A percentile compares a stretch with the other conserved stretches of the same genome.
Evolutionary conservation across 2,113 vertebrate species (phyloP).

Genomic region (Lipophrys pholis): DNA sequence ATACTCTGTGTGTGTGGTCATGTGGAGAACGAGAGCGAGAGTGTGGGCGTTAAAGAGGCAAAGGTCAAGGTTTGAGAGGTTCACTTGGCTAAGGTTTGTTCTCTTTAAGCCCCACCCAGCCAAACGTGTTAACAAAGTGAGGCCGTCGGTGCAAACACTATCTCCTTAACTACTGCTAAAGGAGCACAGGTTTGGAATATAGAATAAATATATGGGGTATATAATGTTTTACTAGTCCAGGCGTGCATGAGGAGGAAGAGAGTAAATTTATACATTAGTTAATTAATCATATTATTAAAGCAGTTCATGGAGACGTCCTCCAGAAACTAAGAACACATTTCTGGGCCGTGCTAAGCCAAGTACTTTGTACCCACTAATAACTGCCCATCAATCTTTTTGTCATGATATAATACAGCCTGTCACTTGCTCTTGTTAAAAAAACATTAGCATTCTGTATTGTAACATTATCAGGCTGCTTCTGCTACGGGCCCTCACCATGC

Average conservation of each 20-base stretch:
- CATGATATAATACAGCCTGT: slow-evolving; percentile 45
- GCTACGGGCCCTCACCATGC: slow-evolving; percentile 43
- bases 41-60: slow-evolving; percentile 58
- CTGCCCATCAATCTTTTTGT: slow-evolving; percentile 57
- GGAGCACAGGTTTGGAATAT: slow-evolving; percentile 9
- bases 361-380: slow-evolving; percentile 54
- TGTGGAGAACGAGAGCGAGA: slow-evolving; percentile 21
- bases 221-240: slow-evolving; percentile 59
- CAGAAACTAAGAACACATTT: slow-evolving; percentile 22
- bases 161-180: slow-evolving; percentile 63
- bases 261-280: slow-evolving; percentile 18
- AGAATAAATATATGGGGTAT: slow-evolving; percentile 41
- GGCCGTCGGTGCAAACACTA: slow-evolving; percentile 56
- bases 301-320: not conserved
- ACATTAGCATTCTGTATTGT: slow-evolving; percentile 55
- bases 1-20: not conserved
- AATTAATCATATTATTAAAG: slow-evolving; percentile 28
- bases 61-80: slow-evolving; percentile 77
- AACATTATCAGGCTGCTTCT: slow-evolving; percentile 62
- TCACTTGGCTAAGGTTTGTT: slow-evolving; percentile 66
- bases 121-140: slow-evolving; percentile 71
- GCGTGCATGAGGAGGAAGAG: slow-evolving; percentile 18
- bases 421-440: slow-evolving; percentile 57
- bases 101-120: slow-evolving; percentile 59
- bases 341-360: slow-evolving; percentile 23